phyloP scores from a whole-genome alignment of 2,888 invertebrate species.

The Aphrophora alni region DNA sequence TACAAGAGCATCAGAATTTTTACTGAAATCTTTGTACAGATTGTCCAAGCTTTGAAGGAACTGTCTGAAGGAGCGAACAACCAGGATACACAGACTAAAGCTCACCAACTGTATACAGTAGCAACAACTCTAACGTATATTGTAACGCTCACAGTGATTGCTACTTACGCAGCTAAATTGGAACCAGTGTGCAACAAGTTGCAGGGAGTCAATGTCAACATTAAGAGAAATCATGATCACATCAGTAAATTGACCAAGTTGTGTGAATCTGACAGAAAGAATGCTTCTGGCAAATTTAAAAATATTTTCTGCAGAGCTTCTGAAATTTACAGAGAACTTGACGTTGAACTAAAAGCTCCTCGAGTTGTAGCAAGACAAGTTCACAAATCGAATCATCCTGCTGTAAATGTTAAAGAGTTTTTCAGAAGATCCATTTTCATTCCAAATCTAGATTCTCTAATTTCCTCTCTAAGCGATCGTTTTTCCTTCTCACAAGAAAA shows the following conservation, averaged over 20 bases:
- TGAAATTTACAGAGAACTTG: background rate
- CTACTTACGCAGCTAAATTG: background rate
- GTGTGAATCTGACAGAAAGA: background rate
- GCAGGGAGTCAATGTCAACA: background rate
- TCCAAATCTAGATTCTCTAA: background rate
- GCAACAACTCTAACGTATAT: background rate
- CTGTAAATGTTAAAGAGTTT: background rate
- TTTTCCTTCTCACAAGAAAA: background rate
- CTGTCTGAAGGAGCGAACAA: no score
- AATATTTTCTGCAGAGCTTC: background rate
- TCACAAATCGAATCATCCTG: background rate
- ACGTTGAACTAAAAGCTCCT: background rate
- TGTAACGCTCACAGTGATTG: background rate
- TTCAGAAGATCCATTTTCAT: background rate
- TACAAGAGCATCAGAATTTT: no score
- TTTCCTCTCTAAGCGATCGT: background rate
- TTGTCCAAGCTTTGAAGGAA: no score
- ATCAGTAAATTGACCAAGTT: background rate
- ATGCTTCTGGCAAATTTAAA: background rate
- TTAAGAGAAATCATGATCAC: background rate
- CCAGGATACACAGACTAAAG: no score
- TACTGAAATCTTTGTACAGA: no score
- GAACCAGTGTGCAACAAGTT: background rate
- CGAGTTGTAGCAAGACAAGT: background rate
- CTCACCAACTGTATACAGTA: background rate